phyloP scores from a whole-genome alignment of 2,888 invertebrate genomes.

The Amiota communis region DNA sequence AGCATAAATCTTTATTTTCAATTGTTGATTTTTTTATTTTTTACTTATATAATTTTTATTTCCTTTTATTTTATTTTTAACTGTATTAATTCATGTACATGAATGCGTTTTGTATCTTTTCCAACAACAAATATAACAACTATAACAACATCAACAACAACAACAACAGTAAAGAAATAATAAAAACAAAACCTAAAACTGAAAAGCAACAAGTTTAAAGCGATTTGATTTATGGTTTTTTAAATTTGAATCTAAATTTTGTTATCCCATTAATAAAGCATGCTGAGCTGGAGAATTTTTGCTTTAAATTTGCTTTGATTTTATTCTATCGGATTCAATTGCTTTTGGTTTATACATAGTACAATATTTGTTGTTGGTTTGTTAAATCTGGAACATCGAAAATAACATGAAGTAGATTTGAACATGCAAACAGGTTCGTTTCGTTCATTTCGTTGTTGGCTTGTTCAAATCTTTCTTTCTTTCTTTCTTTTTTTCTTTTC shows the following conservation, averaged over 20 bases:
- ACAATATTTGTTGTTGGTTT: no score
- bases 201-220: neutral
- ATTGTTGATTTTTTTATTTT: neutral
- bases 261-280: slow-evolving; percentile 60
- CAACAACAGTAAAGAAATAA: neutral
- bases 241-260: slow-evolving; percentile 63
- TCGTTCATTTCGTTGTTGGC: neutral
- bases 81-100: neutral
- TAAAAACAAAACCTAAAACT: neutral
- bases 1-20: slow-evolving; percentile 15
- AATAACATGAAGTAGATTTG: neutral
- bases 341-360: no score
- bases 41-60: no score
- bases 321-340: no score
- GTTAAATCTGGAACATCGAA: no score
- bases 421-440: slow-evolving; percentile 18
- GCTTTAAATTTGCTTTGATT: no score
- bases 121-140: no score
- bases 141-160: no score
- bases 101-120: slow-evolving; percentile 23
- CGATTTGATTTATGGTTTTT: slow-evolving; percentile 60
- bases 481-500: neutral
- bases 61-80: neutral
- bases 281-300: neutral
- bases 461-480: neutral